Evolutionary conservation across 1,140 invertebrate genomes (phyloP), one percentile per base, ranked within the genome.

Genomic region (Zophobas atratus): DNA sequence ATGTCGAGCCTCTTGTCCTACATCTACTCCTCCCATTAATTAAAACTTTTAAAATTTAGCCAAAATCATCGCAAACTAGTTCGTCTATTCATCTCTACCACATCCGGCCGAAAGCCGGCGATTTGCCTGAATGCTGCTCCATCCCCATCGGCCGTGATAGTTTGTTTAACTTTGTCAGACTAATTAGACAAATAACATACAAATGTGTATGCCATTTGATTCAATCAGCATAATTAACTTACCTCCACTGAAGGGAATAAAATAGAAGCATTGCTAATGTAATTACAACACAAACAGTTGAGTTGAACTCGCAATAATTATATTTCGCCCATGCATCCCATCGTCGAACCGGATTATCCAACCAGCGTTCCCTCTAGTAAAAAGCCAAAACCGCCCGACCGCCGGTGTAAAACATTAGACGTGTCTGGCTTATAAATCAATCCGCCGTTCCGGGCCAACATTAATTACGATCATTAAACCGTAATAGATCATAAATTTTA

Each of bases 181-280:
- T 67, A 67, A 67, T 67, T 43, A 67, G 60, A 67, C 60, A 67
- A 67, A 67, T 67, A 67, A 67, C 60, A 67, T 67, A 67, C 60
- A 67, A 67, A 67, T 67, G 60, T 67, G 60, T 67, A 67, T 43
- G 60, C 60, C 60, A 67, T 67, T 67, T 67, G 60, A 67, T 67
- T 67, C 60, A 67, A 67, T 67, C 60, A 67, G 60, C 6, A 46
- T 67, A 67, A 67, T 67, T 67, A 67, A 67, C 6, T 67, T 67
- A 67, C 38, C 60, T 67, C n/a, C 20, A 67, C 8, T 43, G 39
- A 41, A 67, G 60, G 60, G 60, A 67, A 67, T 67, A 67, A 67
- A 67, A 36, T 67, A 67, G 39, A 8, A 43, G 43, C 60, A 67
- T 67, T 41, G 43, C 38, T 67, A 43, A 67, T 67, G 60, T 20